Conservation (phyloP, 1,140 invertebrate species). For the Arion vulgaris region DNA sequence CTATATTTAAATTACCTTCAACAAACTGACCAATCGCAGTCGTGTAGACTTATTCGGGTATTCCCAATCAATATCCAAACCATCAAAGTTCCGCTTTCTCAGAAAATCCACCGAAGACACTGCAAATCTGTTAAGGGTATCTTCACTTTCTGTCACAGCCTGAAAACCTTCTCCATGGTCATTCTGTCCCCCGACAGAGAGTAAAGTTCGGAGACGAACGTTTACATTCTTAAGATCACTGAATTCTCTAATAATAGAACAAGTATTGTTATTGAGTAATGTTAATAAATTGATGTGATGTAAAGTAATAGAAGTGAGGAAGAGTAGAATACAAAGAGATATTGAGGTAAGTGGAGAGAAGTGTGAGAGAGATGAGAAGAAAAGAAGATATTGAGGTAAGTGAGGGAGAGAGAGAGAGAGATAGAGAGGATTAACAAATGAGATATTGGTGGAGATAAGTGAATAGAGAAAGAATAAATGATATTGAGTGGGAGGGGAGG, state of each 20-base stretch:
- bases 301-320: too few relatives aligned
- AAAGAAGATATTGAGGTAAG: too few relatives aligned
- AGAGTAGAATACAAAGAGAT: too few relatives aligned
- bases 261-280: background rate
- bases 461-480: too few relatives aligned
- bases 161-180: slow-evolving; percentile 38
- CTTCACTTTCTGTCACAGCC: slow-evolving; percentile 28
- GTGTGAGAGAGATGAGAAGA: too few relatives aligned
- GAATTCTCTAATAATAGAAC: slow-evolving; percentile 37
- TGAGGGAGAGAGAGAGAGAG: too few relatives aligned
- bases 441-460: too few relatives aligned
- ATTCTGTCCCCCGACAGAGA: slow-evolving; percentile 55
- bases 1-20: too few relatives aligned
- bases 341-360: background rate
- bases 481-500: too few relatives aligned
- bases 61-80: slow-evolving; percentile 62
- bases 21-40: background rate
- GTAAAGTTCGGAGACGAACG: slow-evolving; percentile 75
- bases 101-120: slow-evolving; percentile 84
- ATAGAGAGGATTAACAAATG: too few relatives aligned
- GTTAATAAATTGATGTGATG: too few relatives aligned
- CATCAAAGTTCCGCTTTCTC: slow-evolving; percentile 79
- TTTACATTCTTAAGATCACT: slow-evolving; percentile 91
- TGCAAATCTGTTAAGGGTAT: slow-evolving; percentile 53
- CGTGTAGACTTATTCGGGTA: slow-evolving; percentile 57